Base-by-base conservation (phyloP, 2,797 vertebrate genomes). In the Columba guinea region DNA sequence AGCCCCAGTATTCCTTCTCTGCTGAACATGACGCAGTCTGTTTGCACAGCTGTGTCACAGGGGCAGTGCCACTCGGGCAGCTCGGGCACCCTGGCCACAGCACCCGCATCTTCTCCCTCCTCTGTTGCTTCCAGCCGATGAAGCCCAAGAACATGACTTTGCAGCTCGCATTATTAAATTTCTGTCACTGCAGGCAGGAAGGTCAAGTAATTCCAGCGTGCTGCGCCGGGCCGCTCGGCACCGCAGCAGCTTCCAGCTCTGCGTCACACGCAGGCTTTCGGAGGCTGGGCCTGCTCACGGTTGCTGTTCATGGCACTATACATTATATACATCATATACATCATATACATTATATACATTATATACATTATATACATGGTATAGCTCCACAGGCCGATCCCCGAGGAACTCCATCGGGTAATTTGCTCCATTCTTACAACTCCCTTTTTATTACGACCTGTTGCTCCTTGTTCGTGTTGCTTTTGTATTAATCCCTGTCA, bases 101-200 rank as follows among this genome's bases (percentile, higher is more conserved):
- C 90, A 93, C 84, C 89, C 34, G 0, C 78, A 96, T 96, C 96
- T 85, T 92, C 92, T 96, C 89, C 64, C 95, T 95, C 56, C 90
- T 93, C 86, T 46, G 58, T 89, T 83, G 49, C 86, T 90, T 96
- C 90, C 88, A 95, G 77, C 74, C 64, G 95, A 79, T 95, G 78
- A 78, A 87, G 95, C 93, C 74, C 71, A 90, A 90, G 93, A 96
- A 84, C 74, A 95, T 94, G 94, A 95, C 93, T 96, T 93, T 90
- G 93, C 96, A 95, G 92, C 92, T 95, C 90, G 77, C 68, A 51
- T 95, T 95, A 97, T 96, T 97, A 92, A 93, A 80, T 95, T 97
- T 95, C 94, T 94, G 23, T 87, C 96, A 91, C 93, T 92, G 76
- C 78, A 92, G 89, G 30, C 74, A 95, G 95, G 89, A 96, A 97